Conservation (phyloP, 2,113 vertebrate genomes). For the Alces alces region DNA sequence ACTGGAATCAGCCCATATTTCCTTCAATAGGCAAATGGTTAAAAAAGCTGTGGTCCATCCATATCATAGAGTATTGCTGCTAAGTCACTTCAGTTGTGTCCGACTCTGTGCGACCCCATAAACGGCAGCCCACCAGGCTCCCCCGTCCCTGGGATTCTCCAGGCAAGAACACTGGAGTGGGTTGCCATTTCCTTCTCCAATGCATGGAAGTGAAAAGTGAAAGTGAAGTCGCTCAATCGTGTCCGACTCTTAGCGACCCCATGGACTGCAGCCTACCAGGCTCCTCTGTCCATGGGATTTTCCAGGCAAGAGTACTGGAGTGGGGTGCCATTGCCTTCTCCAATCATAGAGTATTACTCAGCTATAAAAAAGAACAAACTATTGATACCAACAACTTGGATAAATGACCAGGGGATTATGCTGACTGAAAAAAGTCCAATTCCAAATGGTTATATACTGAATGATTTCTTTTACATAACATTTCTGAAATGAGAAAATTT, state of each 20-base stretch:
- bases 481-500: not conserved
- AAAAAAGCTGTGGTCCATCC: not conserved
- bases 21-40: not conserved
- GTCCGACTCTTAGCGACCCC: too few species aligned
- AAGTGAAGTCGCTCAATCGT: too few species aligned
- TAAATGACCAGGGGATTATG: not conserved
- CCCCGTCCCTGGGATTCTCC: too few species aligned
- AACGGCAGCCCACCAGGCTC: rapidly evolving
- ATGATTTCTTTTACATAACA: not conserved
- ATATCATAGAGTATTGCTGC: not conserved
- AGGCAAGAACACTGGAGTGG: too few species aligned
- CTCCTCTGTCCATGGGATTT: too few species aligned
- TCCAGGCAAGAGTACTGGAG: too few species aligned
- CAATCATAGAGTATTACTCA: not conserved
- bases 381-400: not conserved
- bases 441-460: not conserved
- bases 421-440: not conserved
- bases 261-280: too few species aligned
- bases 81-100: too few species aligned
- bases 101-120: too few species aligned
- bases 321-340: too few species aligned
- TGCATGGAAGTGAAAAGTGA: too few species aligned
- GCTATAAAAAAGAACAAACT: not conserved
- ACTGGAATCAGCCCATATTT: not conserved
- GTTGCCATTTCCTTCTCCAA: too few species aligned